A percentile compares a stretch with the other conserved stretches of the same genome.
Evolutionary conservation across 2,888 invertebrate species (phyloP).

Genomic region (Reticulitermes lucifugus): DNA sequence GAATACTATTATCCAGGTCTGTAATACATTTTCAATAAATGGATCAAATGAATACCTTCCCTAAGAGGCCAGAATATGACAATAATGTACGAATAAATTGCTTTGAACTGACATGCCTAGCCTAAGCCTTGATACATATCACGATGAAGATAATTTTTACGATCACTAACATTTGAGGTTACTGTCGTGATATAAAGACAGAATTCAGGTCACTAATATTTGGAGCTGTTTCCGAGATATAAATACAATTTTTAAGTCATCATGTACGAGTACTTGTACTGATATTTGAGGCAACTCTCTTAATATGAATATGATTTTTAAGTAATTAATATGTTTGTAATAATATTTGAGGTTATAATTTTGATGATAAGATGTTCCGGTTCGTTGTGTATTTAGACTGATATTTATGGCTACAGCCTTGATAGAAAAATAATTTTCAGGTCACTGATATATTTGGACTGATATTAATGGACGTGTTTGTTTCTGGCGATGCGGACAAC

Average conservation of each 20-base stretch:
- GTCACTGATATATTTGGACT: background rate
- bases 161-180: background rate
- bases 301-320: background rate
- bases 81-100: no score
- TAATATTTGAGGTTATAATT: background rate
- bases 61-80: no score
- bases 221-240: no score
- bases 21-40: background rate
- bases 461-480: constrained; percentile 11
- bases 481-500: background rate
- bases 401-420: background rate
- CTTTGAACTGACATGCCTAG: no score
- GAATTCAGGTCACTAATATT: no score
- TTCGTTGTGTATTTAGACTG: background rate
- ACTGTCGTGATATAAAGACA: background rate
- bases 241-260: no score
- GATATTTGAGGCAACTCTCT: no score
- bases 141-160: background rate
- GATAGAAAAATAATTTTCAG: background rate
- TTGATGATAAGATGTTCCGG: background rate
- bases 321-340: background rate
- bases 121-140: no score
- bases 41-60: background rate
- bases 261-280: no score
- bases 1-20: constrained; percentile 29